A percentile compares a stretch with the other conserved stretches of the same genome.
These are phyloP conservation scores for Listrodromus nycthemerus DNA, from an alignment of 2,888 invertebrate species.

Conservation along the genomic window DNA sequence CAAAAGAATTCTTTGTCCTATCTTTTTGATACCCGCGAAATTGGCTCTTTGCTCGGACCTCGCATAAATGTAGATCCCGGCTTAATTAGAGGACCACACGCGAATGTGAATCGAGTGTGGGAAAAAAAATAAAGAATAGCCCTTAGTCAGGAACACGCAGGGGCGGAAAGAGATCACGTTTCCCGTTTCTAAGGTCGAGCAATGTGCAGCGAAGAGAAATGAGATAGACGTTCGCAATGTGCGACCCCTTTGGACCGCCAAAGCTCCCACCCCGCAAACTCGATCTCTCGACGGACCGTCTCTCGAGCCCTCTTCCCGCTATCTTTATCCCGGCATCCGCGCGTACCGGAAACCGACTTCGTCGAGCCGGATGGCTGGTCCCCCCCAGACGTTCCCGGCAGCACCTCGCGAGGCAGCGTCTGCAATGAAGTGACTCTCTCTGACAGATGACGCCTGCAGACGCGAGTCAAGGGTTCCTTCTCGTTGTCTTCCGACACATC, in stretches of 20 bases:
- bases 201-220: constrained; percentile 49
- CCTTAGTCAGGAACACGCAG: background rate
- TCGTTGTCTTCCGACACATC: background rate
- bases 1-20: background rate
- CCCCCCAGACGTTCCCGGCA: constrained; percentile 30
- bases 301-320: constrained; percentile 33
- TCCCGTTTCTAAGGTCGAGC: constrained; percentile 47
- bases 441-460: constrained; percentile 29
- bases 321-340: constrained; percentile 28
- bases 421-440: constrained; percentile 25
- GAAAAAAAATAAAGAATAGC: constrained; percentile 17
- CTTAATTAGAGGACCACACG: constrained; percentile 42
- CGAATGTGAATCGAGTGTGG: constrained; percentile 29
- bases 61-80: background rate
- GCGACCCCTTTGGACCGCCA: constrained; percentile 38
- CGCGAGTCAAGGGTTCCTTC: constrained; percentile 19
- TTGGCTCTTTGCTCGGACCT: background rate
- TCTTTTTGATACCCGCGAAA: constrained; percentile 1
- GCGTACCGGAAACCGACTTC: constrained; percentile 40
- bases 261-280: constrained; percentile 32
- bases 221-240: constrained; percentile 41
- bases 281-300: constrained; percentile 38
- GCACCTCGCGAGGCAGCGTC: background rate
- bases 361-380: constrained; percentile 33
- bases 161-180: constrained; percentile 43